These are phyloP conservation scores for Lasioglossum baleicum DNA, from an alignment of 1,140 invertebrate genomes.

Conservation along the genomic window DNA sequence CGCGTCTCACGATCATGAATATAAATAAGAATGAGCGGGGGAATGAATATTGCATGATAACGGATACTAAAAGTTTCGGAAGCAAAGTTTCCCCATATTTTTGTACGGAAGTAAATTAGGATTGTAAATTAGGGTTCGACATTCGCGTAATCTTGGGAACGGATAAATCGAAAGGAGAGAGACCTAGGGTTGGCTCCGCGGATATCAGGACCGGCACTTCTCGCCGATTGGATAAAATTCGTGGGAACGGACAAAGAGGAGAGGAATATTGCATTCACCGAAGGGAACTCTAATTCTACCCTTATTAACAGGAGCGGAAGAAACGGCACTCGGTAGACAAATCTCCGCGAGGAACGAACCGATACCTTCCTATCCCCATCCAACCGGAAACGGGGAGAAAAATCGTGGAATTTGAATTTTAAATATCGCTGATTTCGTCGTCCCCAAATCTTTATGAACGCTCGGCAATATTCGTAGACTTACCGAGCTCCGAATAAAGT, in stretches of 20 bases:
- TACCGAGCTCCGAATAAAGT: background rate
- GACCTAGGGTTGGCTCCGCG: background rate
- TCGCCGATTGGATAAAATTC: conserved; percentile 8
- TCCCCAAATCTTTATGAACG: conserved; percentile 26
- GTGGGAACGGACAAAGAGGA: background rate
- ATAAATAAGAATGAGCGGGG: background rate
- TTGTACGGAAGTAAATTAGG: background rate
- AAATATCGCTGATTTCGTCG: conserved; percentile 16
- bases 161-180: conserved; percentile 18
- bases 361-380: conserved; percentile 2
- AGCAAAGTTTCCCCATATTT: conserved; percentile 7
- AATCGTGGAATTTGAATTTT: conserved; percentile 25
- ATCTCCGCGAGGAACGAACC: background rate
- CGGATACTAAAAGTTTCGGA: conserved; percentile 21
- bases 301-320: background rate
- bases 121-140: conserved; percentile 49
- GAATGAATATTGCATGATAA: conserved; percentile 25
- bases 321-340: background rate
- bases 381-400: background rate
- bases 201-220: background rate
- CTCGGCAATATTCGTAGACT: conserved; percentile 7
- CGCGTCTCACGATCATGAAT: background rate
- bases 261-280: background rate
- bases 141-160: conserved; percentile 11
- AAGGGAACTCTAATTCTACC: background rate